Conservation (phyloP, 2,888 invertebrate species). For the Papilio protenor region DNA sequence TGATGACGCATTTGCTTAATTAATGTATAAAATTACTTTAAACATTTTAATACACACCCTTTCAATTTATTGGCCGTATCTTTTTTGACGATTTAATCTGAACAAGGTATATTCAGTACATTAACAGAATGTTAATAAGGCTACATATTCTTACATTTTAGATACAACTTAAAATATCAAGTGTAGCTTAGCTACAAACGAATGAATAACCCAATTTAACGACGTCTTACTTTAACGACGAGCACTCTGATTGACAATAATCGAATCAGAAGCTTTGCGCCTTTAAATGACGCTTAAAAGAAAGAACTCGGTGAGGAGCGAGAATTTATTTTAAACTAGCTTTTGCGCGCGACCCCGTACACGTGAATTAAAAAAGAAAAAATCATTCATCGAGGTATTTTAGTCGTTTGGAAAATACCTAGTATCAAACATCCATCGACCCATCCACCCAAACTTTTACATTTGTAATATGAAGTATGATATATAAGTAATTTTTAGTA, state of each 20-base stretch:
- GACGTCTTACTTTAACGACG: constrained; percentile 57
- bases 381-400: too few species aligned
- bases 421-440: too few species aligned
- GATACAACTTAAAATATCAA: constrained; percentile 5
- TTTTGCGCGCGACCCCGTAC: too few species aligned
- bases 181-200: constrained; percentile 24
- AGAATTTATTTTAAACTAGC: not conserved
- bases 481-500: not conserved
- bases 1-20: constrained; percentile 10
- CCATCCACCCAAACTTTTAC: too few species aligned
- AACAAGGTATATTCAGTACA: not conserved
- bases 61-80: not conserved
- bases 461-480: too few species aligned
- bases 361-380: too few species aligned
- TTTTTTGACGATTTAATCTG: constrained; percentile 14
- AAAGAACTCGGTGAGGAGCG: constrained; percentile 50
- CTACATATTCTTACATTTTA: not conserved
- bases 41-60: not conserved
- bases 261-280: constrained; percentile 60
- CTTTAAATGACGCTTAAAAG: constrained; percentile 53
- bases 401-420: too few species aligned
- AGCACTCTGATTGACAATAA: constrained; percentile 60
- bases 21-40: constrained; percentile 1
- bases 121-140: constrained; percentile 7
- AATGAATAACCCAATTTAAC: constrained; percentile 53